Percentiles rank a stretch among this genome's conserved stretches.
phyloP scores from a whole-genome alignment of 1,140 invertebrate species.

The Arion vulgaris region DNA sequence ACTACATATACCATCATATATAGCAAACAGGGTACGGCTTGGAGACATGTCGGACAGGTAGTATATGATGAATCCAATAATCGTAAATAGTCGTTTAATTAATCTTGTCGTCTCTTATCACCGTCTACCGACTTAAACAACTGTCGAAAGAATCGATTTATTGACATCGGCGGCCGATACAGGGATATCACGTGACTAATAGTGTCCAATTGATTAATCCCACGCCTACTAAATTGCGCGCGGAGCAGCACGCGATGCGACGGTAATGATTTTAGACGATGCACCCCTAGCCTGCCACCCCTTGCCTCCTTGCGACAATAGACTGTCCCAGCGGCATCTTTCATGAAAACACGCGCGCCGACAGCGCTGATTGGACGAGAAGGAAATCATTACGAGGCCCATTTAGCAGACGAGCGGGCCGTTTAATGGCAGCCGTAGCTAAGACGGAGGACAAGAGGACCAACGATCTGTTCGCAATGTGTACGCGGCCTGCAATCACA shows the following conservation, averaged over 20 bases:
- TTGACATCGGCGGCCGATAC: neutral
- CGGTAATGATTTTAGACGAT: neutral
- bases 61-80: neutral
- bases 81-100: neutral
- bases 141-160: neutral
- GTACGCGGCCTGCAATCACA: neutral
- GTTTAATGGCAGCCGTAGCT: neutral
- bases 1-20: too few species aligned
- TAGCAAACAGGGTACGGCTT: too few species aligned
- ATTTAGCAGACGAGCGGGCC: neutral
- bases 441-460: neutral
- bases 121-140: neutral
- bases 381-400: conserved; percentile 10
- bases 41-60: neutral
- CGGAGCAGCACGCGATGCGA: too few species aligned
- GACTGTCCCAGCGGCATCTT: neutral
- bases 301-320: neutral
- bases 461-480: neutral
- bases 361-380: conserved; percentile 4
- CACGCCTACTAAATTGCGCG: neutral
- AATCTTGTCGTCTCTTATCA: neutral
- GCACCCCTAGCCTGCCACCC: neutral
- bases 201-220: neutral
- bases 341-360: neutral
- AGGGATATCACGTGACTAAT: neutral